Conservation (phyloP, 2,113 vertebrate genomes). For the Tylochromis polylepis region DNA sequence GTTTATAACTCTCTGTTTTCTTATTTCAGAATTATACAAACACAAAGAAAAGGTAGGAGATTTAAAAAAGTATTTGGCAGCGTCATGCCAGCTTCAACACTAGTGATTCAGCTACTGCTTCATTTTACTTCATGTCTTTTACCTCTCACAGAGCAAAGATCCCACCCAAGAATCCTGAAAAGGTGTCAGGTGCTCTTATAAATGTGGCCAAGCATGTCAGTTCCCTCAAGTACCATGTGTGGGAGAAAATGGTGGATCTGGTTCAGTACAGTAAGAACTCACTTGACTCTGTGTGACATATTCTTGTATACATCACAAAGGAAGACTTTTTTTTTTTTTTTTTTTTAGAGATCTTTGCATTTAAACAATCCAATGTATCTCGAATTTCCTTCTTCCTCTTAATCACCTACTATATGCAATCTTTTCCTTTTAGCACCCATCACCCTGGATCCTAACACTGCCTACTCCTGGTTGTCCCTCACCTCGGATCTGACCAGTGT, state of each 20-base stretch:
- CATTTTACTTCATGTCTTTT: not conserved
- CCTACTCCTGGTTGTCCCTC: conserved; percentile 72
- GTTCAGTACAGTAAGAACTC: conserved; percentile 71
- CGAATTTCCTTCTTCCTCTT: not conserved
- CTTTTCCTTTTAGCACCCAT: conserved; percentile 64
- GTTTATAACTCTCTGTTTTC: not conserved
- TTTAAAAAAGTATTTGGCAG: not conserved
- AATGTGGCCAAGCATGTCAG: conserved; percentile 69
- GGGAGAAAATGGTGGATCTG: conserved; percentile 73
- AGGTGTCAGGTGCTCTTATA: conserved; percentile 63
- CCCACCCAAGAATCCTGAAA: conserved; percentile 55
- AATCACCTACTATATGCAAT: not conserved
- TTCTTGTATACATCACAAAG: not conserved
- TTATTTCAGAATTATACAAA: conserved; percentile 69
- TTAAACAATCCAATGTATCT: not conserved
- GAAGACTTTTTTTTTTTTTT: not conserved
- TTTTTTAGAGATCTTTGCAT: not conserved
- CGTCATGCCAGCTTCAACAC: not conserved
- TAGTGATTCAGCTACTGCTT: not conserved
- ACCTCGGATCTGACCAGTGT: conserved; percentile 68
- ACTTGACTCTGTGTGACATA: not conserved
- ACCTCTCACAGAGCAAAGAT: conserved; percentile 57
- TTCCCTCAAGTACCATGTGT: conserved; percentile 73
- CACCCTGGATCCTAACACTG: conserved; percentile 76
- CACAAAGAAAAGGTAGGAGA: conserved; percentile 66